Evolutionary conservation across 2,113 vertebrate species (phyloP), one percentile per base, ranked within the genome.

Genomic region (Genyomyrus donnyi): DNA sequence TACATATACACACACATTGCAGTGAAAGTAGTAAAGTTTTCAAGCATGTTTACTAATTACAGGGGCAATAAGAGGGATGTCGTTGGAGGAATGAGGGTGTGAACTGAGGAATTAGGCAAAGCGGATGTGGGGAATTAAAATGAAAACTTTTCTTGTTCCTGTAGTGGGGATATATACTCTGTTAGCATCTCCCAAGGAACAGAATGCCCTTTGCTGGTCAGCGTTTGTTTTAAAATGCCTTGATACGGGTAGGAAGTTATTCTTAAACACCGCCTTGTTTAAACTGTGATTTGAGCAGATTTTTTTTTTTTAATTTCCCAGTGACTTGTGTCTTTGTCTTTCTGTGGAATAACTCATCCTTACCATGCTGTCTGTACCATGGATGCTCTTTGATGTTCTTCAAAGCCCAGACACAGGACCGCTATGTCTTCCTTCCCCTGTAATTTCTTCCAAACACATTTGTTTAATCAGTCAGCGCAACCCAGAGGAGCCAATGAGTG

Each of bases 381-480:
- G 24, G n/a, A 58, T 46, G 50, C 50, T 62, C 80, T 58, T 45
- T 52, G 52, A 85, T 85, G 46, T 85, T 89, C 39, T 48, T 85
- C 80, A 58, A 42, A 49, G 70, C 31, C 39, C 42, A 84, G 39
- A 89, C 46, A 42, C 52, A 62, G 89, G 85, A 46, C 35, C 50
- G 8, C 48, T 56, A 80, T 9, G 39, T 56, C 39, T 89, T 85
- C 53, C 39, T 48, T 31, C 13, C 39, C 35, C 39, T 83, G 50
- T 27, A 85, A 46, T 83, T 85, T 56, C 50, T 53, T 53, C 80
- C 52, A 45, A 84, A 53, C 77, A 89, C 80, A 85, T 89, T 89
- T 89, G 49, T 89, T 53, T 85, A 42, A 85, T 89, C 89, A 85
- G 53, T 89, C 89, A 85, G 85, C 80, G 48, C 27, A 48, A 85